phyloP scores from a whole-genome alignment of 1,140 invertebrate genomes.

The Rhagoletis pomonella region DNA sequence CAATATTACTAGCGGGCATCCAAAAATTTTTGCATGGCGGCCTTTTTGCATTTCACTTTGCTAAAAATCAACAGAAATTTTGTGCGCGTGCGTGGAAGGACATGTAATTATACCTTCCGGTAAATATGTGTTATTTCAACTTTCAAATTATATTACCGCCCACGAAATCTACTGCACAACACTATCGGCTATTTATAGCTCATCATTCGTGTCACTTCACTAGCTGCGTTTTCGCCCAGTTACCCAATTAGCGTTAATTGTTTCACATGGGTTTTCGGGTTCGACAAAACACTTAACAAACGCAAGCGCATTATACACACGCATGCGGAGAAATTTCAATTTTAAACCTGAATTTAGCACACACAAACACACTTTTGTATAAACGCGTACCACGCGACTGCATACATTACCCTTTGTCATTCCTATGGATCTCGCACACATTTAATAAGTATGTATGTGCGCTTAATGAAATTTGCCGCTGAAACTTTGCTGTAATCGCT shows the following conservation, averaged over 20 bases:
- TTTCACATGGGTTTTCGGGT: constrained; percentile 2
- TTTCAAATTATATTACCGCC: too few species aligned
- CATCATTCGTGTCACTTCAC: background rate
- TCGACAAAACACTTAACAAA: background rate
- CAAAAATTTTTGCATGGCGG: background rate
- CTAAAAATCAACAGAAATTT: too few species aligned
- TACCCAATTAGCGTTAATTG: constrained; percentile 43
- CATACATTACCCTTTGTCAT: background rate
- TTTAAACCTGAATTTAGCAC: background rate
- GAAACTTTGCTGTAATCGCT: background rate
- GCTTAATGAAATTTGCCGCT: background rate
- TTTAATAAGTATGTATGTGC: background rate
- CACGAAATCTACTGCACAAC: background rate
- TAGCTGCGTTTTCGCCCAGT: background rate
- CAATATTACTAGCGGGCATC: background rate
- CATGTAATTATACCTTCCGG: too few species aligned
- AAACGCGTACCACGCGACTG: background rate
- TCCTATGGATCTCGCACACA: background rate
- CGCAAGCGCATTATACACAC: background rate
- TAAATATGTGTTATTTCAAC: too few species aligned
- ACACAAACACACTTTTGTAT: background rate
- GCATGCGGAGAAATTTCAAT: background rate
- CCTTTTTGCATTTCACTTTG: too few species aligned
- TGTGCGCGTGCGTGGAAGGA: too few species aligned
- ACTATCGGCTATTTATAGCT: background rate